Base-by-base conservation (phyloP, 2,888 invertebrate species). In the Lottia scabra region DNA sequence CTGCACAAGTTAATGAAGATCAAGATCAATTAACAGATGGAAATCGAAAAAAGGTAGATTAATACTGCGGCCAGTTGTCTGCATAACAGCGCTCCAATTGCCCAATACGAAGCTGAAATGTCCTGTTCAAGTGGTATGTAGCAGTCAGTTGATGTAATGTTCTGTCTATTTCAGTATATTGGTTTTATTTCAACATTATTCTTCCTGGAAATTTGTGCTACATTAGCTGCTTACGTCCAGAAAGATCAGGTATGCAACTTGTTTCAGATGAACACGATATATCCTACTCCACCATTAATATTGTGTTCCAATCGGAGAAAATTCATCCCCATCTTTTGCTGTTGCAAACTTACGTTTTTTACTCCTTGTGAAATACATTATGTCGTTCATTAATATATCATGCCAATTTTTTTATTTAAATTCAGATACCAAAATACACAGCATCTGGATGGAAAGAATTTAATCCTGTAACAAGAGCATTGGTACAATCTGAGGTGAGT, bases 361-460 rank as follows among this genome's bases (percentile, higher is more conserved):
- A 8, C 26, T 30, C 16, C 4, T 4, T 16, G n/a, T 19, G 16
- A 44, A 44, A n/a, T n/a, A 65, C 44, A 8, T n/a, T n/a, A 23
- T n/a, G 8, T 16, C 44, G 65, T 43, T 0, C 38, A 65, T 19
- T n/a, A n/a, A 23, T 8, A 10, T 15, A n/a, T 6, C 16, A 2
- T 65, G 0, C 5, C 0, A 23, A 68, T 68, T 63, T 19, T 63
- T 12, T 56, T n/a, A n/a, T 8, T 63, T 43, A 44, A n/a, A 27
- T 30, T 23, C 65, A 70, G 70, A 30, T 70, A 23, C 65, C 64
- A 38, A 65, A 44, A n/a, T 65, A 65, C 48, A 46, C 63, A 46
- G 48, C 45, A 12, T 70, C 70, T 30, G 70, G 70, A 5, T 70
- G 70, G 70, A 44, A n/a, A n/a, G 70, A 70, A 63, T 65, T 70